phyloP scores from a whole-genome alignment of 2,113 vertebrate genomes.

The Erinaceus europaeus region DNA sequence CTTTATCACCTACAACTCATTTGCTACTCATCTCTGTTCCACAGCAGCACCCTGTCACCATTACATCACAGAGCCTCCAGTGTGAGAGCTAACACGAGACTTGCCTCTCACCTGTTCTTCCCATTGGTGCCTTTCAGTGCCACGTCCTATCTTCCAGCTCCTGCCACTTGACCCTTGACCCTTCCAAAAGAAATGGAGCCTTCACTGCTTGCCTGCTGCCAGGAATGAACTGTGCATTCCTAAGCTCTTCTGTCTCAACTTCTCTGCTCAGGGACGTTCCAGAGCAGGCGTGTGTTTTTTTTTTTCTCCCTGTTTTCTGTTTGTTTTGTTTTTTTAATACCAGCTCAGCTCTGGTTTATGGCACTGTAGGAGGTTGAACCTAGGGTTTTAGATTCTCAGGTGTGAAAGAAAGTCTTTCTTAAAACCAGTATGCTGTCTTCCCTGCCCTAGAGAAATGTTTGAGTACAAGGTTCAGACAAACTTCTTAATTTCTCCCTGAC shows the following conservation, averaged over 20 bases:
- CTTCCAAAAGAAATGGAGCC: neutral
- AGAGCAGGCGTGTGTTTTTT: neutral
- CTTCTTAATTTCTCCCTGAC: neutral
- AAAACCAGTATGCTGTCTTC: too few species aligned
- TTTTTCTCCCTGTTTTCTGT: too few species aligned
- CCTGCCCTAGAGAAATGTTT: too few species aligned
- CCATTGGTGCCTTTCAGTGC: neutral
- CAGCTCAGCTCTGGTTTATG: too few species aligned
- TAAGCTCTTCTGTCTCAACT: neutral
- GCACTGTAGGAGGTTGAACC: too few species aligned
- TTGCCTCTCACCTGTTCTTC: neutral
- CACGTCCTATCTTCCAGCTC: neutral
- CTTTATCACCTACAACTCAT: neutral
- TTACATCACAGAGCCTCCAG: neutral
- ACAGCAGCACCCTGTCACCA: neutral
- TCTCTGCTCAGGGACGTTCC: neutral
- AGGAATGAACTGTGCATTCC: neutral
- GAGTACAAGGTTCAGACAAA: neutral
- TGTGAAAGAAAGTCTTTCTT: too few species aligned
- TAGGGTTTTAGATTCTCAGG: too few species aligned
- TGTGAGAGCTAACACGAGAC: neutral
- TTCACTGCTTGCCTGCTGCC: neutral
- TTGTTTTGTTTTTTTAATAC: too few species aligned
- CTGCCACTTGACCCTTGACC: neutral
- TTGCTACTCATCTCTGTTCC: fast-evolving